phyloP scores from a whole-genome alignment of 2,888 invertebrate genomes.

The Morpho deidamia region DNA sequence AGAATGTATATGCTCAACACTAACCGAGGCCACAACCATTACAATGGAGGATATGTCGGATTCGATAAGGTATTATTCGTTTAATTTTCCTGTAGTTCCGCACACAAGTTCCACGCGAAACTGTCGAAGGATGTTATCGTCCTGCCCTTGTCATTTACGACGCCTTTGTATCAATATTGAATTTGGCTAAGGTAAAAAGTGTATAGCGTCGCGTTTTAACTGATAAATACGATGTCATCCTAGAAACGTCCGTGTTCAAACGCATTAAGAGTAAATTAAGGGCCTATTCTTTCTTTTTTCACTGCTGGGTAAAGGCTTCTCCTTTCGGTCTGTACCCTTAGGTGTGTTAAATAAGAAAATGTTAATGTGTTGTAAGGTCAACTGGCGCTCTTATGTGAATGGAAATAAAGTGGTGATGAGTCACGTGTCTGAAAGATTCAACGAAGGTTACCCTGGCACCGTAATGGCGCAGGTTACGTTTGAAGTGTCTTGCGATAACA shows the following conservation, averaged over 20 bases:
- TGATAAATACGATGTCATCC: too few species aligned
- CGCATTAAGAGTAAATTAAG: neutral
- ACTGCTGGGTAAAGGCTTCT: neutral
- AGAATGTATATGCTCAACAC: constrained; percentile 82
- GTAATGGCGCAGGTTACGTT: constrained; percentile 84
- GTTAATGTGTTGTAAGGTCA: constrained; percentile 50
- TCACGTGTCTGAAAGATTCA: constrained; percentile 86
- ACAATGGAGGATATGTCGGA: constrained; percentile 91
- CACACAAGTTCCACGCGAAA: too few species aligned
- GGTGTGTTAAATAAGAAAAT: neutral
- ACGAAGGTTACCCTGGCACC: constrained; percentile 94
- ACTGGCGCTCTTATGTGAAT: constrained; percentile 82
- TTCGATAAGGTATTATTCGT: constrained; percentile 82
- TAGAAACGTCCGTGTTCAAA: too few species aligned
- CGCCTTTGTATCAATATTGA: too few species aligned
- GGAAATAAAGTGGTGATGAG: constrained; percentile 83
- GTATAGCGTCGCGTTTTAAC: too few species aligned
- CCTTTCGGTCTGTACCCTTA: neutral
- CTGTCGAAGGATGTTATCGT: too few species aligned
- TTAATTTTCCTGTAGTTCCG: too few species aligned
- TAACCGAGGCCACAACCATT: constrained; percentile 84
- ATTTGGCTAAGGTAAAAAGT: too few species aligned
- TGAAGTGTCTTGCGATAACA: constrained; percentile 84
- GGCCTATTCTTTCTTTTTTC: too few species aligned
- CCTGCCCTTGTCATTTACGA: too few species aligned